These are phyloP conservation scores for Pipistrellus kuhlii DNA, from an alignment of 2,797 vertebrate genomes.

Conservation along the genomic window DNA sequence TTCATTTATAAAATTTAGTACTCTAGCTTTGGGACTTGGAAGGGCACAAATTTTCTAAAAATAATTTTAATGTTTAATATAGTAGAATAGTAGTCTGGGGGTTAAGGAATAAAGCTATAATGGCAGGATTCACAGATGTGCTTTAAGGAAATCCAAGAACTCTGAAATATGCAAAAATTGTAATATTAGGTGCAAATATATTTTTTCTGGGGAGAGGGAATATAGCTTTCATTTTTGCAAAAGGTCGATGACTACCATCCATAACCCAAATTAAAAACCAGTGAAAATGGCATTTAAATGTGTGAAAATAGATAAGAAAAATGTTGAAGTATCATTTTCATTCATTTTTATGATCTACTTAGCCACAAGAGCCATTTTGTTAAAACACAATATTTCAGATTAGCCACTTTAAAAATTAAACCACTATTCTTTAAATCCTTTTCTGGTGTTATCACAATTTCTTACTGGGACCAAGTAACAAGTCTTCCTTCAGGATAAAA, in stretches of 20 bases:
- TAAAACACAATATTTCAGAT: slow-evolving; percentile 3
- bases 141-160: not conserved
- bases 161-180: slow-evolving; percentile 19
- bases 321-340: not conserved
- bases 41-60: not conserved
- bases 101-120: not conserved
- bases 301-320: slow-evolving; percentile 34
- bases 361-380: not conserved
- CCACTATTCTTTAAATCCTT: not conserved
- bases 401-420: not conserved
- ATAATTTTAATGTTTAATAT: not conserved
- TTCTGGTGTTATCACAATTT: not conserved
- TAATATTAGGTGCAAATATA: not conserved
- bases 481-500: slow-evolving; percentile 34
- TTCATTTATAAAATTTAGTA: slow-evolving; percentile 2
- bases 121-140: not conserved
- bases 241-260: not conserved
- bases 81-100: not conserved
- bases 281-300: slow-evolving; percentile 3
- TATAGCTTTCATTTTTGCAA: not conserved
- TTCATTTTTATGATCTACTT: slow-evolving; percentile 11
- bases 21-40: not conserved
- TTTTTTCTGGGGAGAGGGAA: not conserved
- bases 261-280: not conserved
- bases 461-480: not conserved